Conservation (phyloP, 2,888 invertebrate genomes). For the Colostygia pectinataria region DNA sequence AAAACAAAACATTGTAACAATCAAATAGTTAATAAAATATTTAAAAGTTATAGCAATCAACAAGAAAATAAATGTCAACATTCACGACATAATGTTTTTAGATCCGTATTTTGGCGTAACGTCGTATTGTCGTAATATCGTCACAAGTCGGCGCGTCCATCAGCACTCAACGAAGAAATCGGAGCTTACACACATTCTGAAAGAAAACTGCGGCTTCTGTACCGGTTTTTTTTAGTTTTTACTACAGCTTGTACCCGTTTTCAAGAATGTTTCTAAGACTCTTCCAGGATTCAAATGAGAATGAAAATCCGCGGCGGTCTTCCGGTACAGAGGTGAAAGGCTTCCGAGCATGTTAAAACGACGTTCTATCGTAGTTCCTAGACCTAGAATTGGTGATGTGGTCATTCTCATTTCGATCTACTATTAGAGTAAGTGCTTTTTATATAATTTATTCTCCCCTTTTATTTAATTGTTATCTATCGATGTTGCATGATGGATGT, state of each 20-base stretch:
- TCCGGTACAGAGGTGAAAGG: constrained; percentile 33
- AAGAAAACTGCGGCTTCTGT: constrained; percentile 4
- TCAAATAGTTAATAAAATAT: too few relatives aligned
- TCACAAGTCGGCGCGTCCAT: constrained; percentile 35
- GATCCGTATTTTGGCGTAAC: too few relatives aligned
- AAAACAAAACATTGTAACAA: too few relatives aligned
- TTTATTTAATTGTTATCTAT: constrained; percentile 52
- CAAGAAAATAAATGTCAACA: too few relatives aligned
- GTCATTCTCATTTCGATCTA: constrained; percentile 80
- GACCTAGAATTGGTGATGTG: constrained; percentile 49
- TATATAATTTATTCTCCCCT: constrained; percentile 49
- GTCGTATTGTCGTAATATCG: constrained; percentile 28
- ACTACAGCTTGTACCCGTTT: constrained; percentile 2
- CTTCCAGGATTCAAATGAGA: constrained; percentile 75
- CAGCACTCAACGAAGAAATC: constrained; percentile 29
- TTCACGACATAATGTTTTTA: too few relatives aligned
- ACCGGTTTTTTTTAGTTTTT: background rate
- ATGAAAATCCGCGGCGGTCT: constrained; percentile 47
- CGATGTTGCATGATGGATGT: constrained; percentile 78
- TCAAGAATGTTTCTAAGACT: constrained; percentile 57
- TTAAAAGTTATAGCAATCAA: too few relatives aligned
- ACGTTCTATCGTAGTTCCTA: constrained; percentile 40
- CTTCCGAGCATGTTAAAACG: constrained; percentile 47
- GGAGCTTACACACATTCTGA: constrained; percentile 34
- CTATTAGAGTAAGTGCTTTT: constrained; percentile 56